Conservation (phyloP, 2,113 vertebrate species). For the Strigops habroptila region DNA sequence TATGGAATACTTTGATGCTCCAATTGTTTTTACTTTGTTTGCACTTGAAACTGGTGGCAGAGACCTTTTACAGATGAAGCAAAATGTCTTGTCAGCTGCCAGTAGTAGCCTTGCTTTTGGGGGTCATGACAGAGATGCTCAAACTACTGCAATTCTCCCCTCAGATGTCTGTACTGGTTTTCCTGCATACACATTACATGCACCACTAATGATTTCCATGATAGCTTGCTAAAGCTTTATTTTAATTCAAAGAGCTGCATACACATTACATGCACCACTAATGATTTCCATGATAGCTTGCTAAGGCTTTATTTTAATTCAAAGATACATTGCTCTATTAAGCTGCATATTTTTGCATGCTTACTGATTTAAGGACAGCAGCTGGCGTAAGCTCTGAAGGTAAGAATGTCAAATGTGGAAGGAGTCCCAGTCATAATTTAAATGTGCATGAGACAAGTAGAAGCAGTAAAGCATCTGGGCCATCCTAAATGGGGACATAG, state of each 20-base stretch:
- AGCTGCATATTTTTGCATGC: background rate
- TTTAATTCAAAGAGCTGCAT: background rate
- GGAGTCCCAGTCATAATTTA: background rate
- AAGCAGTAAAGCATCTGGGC: constrained; percentile 8
- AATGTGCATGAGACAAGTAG: background rate
- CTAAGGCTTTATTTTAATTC: background rate
- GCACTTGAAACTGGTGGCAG: fast-evolving
- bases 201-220: background rate
- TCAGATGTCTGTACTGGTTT: background rate
- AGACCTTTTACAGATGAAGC: background rate
- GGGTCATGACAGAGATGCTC: background rate
- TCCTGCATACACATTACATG: background rate
- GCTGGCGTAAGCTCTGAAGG: background rate
- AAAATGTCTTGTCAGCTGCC: background rate
- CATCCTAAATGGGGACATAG: background rate
- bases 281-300: background rate
- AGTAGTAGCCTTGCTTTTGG: background rate
- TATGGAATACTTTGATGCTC: background rate
- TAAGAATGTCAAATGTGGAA: background rate
- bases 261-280: background rate
- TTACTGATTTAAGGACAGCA: background rate
- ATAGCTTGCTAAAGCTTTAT: background rate
- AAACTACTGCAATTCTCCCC: background rate
- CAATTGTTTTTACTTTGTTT: background rate
- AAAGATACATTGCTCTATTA: background rate